Percentiles rank a stretch among this genome's conserved stretches.
Conservation (phyloP, 2,888 invertebrate genomes). For the Coelinius sp. region DNA sequence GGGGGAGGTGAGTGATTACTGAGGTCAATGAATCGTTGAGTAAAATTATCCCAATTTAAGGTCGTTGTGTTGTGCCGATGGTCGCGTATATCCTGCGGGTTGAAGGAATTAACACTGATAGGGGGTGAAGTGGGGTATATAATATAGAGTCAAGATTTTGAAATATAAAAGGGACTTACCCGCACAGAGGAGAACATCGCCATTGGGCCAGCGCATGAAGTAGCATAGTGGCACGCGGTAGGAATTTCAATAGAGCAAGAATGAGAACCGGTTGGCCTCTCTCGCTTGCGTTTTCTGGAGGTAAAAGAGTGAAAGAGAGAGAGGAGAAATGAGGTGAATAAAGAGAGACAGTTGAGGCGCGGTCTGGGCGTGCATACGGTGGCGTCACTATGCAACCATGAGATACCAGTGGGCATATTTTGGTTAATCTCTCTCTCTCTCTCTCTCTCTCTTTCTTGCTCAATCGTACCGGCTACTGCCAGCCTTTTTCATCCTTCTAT, state of each 20-base stretch:
- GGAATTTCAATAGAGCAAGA: conserved; percentile 64
- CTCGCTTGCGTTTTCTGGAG: background rate
- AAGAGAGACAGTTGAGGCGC: conserved; percentile 37
- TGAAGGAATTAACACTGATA: conserved; percentile 11
- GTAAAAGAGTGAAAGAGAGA: conserved; percentile 9
- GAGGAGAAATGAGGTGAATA: background rate
- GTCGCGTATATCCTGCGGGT: conserved; percentile 22
- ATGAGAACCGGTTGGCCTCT: conserved; percentile 60
- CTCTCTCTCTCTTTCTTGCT: conserved; percentile 27
- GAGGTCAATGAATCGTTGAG: conserved; percentile 12
- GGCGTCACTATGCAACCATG: background rate
- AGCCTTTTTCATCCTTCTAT: conserved; percentile 29
- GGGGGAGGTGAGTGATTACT: background rate
- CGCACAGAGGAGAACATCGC: conserved; percentile 2
- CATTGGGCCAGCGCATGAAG: conserved; percentile 48
- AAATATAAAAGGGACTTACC: conserved; percentile 12
- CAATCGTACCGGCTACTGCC: too few species aligned
- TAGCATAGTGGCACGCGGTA: conserved; percentile 55
- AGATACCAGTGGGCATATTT: conserved; percentile 11
- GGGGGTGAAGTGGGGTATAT: background rate
- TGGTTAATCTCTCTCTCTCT: background rate
- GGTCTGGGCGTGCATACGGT: conserved; percentile 28
- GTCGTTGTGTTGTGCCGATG: background rate
- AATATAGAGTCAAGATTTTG: background rate
- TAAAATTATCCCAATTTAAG: conserved; percentile 25